Conservation (phyloP, 2,888 invertebrate species). For the Eudemis profundana region DNA sequence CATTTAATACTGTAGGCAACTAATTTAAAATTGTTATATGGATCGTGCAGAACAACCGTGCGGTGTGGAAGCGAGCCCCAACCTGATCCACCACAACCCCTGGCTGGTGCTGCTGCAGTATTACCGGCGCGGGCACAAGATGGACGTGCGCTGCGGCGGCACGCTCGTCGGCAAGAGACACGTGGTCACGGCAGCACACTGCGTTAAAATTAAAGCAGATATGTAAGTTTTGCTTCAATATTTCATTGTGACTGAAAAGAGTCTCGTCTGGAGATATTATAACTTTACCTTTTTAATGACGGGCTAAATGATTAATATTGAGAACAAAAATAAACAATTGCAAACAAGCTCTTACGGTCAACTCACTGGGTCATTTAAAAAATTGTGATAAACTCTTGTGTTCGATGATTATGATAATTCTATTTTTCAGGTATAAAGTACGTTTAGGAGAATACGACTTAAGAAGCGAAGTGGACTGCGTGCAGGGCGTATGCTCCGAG, state of each 20-base stretch:
- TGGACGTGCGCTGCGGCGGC: slow-evolving; percentile 58
- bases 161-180: slow-evolving; percentile 58
- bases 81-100: slow-evolving; percentile 62
- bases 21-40: not conserved
- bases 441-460: slow-evolving; percentile 69
- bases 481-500: slow-evolving; percentile 53
- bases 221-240: slow-evolving; percentile 50
- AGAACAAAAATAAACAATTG: too few species aligned
- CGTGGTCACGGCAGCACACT: slow-evolving; percentile 66
- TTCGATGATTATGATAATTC: not conserved
- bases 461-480: slow-evolving; percentile 57
- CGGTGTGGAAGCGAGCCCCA: slow-evolving; percentile 56
- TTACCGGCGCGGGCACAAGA: slow-evolving; percentile 50
- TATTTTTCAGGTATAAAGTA: slow-evolving; percentile 53
- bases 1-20: not conserved
- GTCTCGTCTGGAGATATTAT: too few species aligned
- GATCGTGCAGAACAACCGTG: slow-evolving; percentile 53
- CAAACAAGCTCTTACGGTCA: too few species aligned
- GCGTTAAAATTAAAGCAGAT: slow-evolving; percentile 55
- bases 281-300: too few species aligned
- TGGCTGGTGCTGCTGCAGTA: slow-evolving; percentile 64
- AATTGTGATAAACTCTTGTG: too few species aligned
- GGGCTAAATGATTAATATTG: not conserved
- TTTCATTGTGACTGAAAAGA: too few species aligned
- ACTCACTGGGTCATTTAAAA: too few species aligned